Base-by-base conservation (phyloP, 2,797 vertebrate genomes). In the Sebastes vulpes region DNA sequence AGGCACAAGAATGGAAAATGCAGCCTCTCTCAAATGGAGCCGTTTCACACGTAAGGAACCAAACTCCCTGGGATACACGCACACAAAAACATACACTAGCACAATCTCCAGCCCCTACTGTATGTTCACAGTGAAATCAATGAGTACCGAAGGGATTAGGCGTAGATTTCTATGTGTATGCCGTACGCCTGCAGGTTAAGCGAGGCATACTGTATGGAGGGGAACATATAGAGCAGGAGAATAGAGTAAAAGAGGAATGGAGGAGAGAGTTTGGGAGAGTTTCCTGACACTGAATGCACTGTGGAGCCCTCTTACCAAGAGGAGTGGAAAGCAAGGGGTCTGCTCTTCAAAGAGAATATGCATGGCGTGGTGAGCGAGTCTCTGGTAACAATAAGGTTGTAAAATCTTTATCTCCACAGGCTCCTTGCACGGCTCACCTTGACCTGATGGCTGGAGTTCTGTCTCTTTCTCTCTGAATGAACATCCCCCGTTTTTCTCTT, bases 331-430 rank as follows among this genome's bases (percentile, higher is more conserved):
- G 75, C 80, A 73, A 69, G 73, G 42, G 84, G 85, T 23, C 66
- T 79, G 71, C 65, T 93, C 92, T 92, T 94, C 92, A 94, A 94
- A 94, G 85, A 89, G 93, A 94, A 94, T 94, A 94, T 92, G 93
- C 91, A 92, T 89, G 90, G 74, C 11, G 23, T 75, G 88, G 79
- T 81, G 92, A 92, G 87, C 74, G 18, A 66, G 50, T 75, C 86
- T 89, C 86, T 87, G 82, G 84, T 89, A 95, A 93, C 91, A 90
- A 94, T 93, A 83, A 70, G 84, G 77, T 52, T 91, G 87, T 89
- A 91, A 92, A 94, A 93, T 90, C 90, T 92, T 88, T 83, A 94
- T 92, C 92, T 94, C 92, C 89, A 92, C 90, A 89, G 91, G 92
- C 87, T 85, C 23, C 79, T 57, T 82, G 84, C 83, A 82, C 61